Percentiles rank a stretch among this genome's conserved stretches.
Evolutionary conservation across 2,888 invertebrate species (phyloP).

Genomic region (Adelognathus sp.): DNA sequence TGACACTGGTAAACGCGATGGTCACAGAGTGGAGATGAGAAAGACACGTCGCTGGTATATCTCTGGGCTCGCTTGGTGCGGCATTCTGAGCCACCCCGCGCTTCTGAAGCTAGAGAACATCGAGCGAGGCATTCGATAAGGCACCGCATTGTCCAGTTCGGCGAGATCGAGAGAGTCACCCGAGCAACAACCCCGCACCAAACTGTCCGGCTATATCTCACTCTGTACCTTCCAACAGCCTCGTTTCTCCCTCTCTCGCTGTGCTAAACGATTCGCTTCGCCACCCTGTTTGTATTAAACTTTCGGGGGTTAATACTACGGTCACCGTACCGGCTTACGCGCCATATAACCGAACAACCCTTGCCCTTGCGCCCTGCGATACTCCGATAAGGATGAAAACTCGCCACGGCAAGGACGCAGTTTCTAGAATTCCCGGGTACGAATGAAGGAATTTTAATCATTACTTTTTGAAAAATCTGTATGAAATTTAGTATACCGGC

Average conservation of each 20-base stretch:
- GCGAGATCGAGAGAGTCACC: constrained; percentile 31
- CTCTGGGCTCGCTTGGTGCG: not conserved
- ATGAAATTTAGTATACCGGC: too few species aligned
- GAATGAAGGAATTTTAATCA: not conserved
- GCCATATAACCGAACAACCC: constrained; percentile 76
- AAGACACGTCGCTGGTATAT: constrained; percentile 45
- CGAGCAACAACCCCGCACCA: not conserved
- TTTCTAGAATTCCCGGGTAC: not conserved
- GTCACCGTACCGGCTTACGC: constrained; percentile 67
- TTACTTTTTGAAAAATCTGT: too few species aligned
- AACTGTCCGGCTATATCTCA: constrained; percentile 40
- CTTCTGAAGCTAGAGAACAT: constrained; percentile 49
- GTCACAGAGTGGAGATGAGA: constrained; percentile 17
- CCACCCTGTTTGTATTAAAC: constrained; percentile 77
- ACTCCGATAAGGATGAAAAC: constrained; percentile 74
- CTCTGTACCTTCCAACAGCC: constrained; percentile 46
- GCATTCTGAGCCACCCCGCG: not conserved
- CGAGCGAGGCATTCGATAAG: constrained; percentile 54
- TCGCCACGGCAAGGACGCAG: too few species aligned
- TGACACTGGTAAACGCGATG: constrained; percentile 19
- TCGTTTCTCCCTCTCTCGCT: constrained; percentile 20
- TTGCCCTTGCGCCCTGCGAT: constrained; percentile 75
- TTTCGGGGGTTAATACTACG: constrained; percentile 76
- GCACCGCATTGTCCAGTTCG: constrained; percentile 47
- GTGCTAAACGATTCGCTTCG: constrained; percentile 25